phyloP scores from a whole-genome alignment of 2,797 vertebrate genomes.

The Streptopelia turtur region DNA sequence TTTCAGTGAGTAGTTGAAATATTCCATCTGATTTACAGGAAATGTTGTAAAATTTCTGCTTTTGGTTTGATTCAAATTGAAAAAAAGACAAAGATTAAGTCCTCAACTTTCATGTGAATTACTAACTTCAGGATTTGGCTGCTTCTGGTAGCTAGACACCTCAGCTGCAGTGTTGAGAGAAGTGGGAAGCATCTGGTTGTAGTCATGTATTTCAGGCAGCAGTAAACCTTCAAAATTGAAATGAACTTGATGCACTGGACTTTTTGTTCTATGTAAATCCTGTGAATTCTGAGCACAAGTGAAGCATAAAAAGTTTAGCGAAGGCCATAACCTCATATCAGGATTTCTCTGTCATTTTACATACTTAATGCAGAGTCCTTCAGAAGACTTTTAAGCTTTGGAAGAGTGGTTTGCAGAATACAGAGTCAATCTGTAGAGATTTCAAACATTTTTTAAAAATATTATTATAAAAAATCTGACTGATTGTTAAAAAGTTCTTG shows the following conservation, averaged over 20 bases:
- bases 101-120: not conserved
- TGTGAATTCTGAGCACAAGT: not conserved
- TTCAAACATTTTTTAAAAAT: not conserved
- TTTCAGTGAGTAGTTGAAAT: not conserved
- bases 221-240: slow-evolving; percentile 33
- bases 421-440: not conserved
- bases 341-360: not conserved
- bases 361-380: not conserved
- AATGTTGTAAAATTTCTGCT: not conserved
- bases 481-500: not conserved
- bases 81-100: not conserved
- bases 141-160: not conserved
- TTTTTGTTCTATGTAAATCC: slow-evolving; percentile 12
- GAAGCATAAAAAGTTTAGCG: slow-evolving; percentile 1
- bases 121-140: not conserved
- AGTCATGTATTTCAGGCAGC: not conserved
- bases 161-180: not conserved
- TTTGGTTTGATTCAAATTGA: not conserved
- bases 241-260: not conserved
- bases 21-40: not conserved
- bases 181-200: not conserved
- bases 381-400: slow-evolving; percentile 10
- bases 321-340: not conserved
- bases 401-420: not conserved
- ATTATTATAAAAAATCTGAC: not conserved